Evolutionary conservation across 2,113 vertebrate genomes (phyloP).

Genomic region (Nasalis larvatus): DNA sequence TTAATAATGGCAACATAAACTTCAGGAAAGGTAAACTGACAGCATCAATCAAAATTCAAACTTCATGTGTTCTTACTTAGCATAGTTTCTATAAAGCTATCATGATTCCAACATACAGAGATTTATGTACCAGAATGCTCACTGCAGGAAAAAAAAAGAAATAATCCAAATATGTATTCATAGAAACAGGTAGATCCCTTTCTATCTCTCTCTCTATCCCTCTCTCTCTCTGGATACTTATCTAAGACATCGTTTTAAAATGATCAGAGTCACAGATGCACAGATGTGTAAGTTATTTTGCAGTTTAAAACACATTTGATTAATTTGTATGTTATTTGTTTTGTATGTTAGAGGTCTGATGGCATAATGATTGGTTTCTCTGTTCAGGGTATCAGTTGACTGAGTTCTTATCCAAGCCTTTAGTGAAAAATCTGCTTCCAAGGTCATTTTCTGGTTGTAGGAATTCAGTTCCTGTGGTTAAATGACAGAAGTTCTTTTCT

Average conservation of each 20-base stretch:
- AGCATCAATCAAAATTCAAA: neutral
- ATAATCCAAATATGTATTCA: neutral
- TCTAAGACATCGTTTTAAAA: neutral
- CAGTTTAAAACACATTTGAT: neutral
- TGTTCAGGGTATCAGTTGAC: neutral
- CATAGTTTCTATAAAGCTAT: neutral
- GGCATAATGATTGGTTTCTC: neutral
- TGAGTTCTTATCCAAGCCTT: neutral
- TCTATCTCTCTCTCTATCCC: neutral
- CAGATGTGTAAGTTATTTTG: neutral
- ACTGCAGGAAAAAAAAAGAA: neutral
- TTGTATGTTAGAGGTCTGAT: neutral
- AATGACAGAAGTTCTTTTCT: neutral
- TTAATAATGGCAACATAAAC: neutral
- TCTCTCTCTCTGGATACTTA: neutral
- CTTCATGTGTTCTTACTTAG: neutral
- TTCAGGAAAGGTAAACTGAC: neutral
- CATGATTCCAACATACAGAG: neutral
- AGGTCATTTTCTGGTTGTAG: neutral
- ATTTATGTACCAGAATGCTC: neutral
- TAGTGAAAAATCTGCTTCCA: neutral
- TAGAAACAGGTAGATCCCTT: neutral
- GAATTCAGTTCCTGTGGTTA: neutral
- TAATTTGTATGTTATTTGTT: neutral
- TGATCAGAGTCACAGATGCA: neutral